Evolutionary conservation across 2,888 invertebrate genomes (phyloP), one percentile per base, ranked within the genome.

Genomic region (Crematogaster levior): DNA sequence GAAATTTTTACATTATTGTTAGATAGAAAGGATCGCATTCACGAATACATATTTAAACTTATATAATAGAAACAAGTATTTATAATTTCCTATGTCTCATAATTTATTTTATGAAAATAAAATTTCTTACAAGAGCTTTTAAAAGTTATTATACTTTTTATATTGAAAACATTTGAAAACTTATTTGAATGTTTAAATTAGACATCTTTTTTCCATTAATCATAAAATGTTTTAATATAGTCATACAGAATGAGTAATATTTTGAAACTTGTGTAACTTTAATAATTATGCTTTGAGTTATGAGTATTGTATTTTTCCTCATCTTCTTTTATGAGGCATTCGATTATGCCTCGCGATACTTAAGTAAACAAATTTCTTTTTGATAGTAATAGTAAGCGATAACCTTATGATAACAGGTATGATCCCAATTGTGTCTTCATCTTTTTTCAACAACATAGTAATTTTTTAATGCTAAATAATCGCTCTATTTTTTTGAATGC

Each of bases 251-350:
- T 34, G 21, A n/a, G 53, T 21, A n/a, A n/a, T 37, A 40, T 37
- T 34, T 37, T 58, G 27, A 7, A 3, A 61, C 1, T 40, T 37
- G 37, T 12, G 21, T 63, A 10, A 30, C 30, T 60, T 30, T 27
- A 5, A 58, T 18, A 21, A 61, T 34, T 37, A 7, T 37, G n/a
- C 10, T 34, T 61, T 37, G 9, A 65, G 12, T 46, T 46, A 46
- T n/a, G n/a, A 72, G 18, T n/a, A 34, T 34, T 43, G n/a, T 27
- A 72, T 27, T 72, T 72, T 72, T 58, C 27, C 43, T 27, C 12
- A 12, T 65, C 6, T 21, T 66, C 24, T 40, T 58, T 9, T 27
- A 15, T 43, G 4, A 30, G 15, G 12, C 43, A 58, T n/a, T 58
- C 46, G 43, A 43, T 73, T 73, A 34, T 30, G 43, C 43, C 4